A percentile compares a stretch with the other conserved stretches of the same genome.
phyloP scores from a whole-genome alignment of 1,140 invertebrate species.

The Eciton burchellii region DNA sequence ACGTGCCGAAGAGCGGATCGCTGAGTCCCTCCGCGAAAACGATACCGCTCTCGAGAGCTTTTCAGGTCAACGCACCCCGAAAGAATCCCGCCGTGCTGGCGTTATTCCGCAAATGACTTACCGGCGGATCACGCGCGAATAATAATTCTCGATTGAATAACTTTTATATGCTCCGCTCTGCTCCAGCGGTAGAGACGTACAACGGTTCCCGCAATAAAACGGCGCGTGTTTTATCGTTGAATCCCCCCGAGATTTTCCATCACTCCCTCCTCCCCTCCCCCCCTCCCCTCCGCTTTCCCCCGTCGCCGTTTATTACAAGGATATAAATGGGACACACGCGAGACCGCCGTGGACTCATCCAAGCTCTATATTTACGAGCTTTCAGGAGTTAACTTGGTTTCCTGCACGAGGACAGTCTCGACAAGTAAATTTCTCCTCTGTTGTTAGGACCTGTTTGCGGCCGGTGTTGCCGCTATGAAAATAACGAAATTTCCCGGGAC shows the following conservation, averaged over 20 bases:
- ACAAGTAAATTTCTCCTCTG: conserved; percentile 58
- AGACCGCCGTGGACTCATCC: conserved; percentile 11
- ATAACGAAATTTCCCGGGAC: conserved; percentile 50
- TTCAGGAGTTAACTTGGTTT: conserved; percentile 58
- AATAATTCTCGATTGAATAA: background rate
- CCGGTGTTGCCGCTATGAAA: conserved; percentile 56
- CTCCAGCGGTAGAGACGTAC: background rate
- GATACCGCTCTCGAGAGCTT: conserved; percentile 18
- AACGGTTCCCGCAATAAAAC: background rate
- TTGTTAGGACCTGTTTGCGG: conserved; percentile 54
- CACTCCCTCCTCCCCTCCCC: too few species aligned
- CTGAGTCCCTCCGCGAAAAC: background rate
- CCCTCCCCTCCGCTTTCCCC: too few species aligned
- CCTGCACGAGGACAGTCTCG: conserved; percentile 37
- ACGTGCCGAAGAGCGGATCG: conserved; percentile 69
- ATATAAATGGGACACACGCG: conserved; percentile 15
- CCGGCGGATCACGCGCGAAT: background rate
- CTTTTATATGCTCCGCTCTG: background rate
- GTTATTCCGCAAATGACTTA: background rate
- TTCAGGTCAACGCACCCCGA: background rate
- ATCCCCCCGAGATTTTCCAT: background rate
- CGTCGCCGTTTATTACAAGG: background rate
- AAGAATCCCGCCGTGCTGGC: conserved; percentile 5
- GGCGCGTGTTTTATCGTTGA: background rate
- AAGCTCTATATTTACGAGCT: conserved; percentile 46